Percentiles rank a stretch among this genome's conserved stretches.
Evolutionary conservation across 2,888 invertebrate species (phyloP).

Genomic region (Drosophila neonasuta): DNA sequence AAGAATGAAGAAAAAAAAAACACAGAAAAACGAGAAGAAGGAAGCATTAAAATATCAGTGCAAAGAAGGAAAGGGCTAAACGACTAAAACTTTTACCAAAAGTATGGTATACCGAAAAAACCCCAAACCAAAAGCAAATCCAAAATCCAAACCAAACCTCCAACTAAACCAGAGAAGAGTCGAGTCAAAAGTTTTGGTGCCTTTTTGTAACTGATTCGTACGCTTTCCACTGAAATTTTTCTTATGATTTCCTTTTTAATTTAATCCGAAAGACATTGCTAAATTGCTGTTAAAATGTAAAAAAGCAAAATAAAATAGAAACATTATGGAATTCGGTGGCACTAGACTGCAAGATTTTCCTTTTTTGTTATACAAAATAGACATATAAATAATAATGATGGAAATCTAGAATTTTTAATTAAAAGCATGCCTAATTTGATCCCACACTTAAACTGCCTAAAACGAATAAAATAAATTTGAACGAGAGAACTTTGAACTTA

Average conservation of each 20-base stretch:
- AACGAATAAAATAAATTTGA: too few species aligned
- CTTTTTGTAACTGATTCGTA: slow-evolving; percentile 73
- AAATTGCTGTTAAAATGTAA: slow-evolving; percentile 72
- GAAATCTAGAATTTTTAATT: not conserved
- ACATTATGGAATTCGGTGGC: slow-evolving; percentile 14
- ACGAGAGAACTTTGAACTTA: not conserved
- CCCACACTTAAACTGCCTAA: not conserved
- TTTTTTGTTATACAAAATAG: not conserved
- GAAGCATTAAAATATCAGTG: slow-evolving; percentile 77
- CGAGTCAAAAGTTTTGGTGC: slow-evolving; percentile 64
- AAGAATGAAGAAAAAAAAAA: slow-evolving; percentile 27
- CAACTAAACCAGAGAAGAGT: slow-evolving; percentile 30
- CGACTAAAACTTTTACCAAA: slow-evolving; percentile 72
- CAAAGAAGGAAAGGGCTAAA: slow-evolving; percentile 68
- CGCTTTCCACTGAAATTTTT: slow-evolving; percentile 57
- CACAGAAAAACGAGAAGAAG: slow-evolving; percentile 25
- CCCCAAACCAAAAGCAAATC: slow-evolving; percentile 33
- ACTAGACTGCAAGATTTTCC: slow-evolving; percentile 23
- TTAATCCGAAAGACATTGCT: slow-evolving; percentile 75
- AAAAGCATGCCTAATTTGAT: not conserved
- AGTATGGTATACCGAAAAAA: slow-evolving; percentile 52
- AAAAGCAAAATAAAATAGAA: slow-evolving; percentile 18
- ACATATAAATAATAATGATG: not conserved
- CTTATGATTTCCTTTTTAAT: slow-evolving; percentile 75
- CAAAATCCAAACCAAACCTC: slow-evolving; percentile 28